Evolutionary conservation across 2,113 vertebrate species (phyloP).

Genomic region (Cyrtonyx montezumae): DNA sequence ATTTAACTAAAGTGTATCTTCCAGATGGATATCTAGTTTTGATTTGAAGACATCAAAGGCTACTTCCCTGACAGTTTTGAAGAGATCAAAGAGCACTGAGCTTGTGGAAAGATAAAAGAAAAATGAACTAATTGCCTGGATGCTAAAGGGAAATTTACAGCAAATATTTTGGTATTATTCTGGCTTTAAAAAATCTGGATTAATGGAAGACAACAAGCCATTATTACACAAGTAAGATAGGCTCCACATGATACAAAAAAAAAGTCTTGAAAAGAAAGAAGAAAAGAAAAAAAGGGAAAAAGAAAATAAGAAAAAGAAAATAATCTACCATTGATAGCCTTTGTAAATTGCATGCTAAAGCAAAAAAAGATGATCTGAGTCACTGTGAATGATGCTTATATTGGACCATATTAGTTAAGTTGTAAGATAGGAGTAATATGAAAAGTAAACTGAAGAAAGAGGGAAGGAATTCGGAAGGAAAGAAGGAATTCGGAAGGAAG

Average conservation of each 20-base stretch:
- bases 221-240: not conserved
- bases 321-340: not conserved
- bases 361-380: not conserved
- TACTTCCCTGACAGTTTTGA: conserved; percentile 66
- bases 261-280: not conserved
- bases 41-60: conserved; percentile 72
- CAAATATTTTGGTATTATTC: conserved; percentile 61
- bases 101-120: conserved; percentile 67
- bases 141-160: conserved; percentile 59
- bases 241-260: not conserved
- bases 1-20: conserved; percentile 59
- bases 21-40: conserved; percentile 73
- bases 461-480: not conserved
- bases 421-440: not conserved
- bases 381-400: not conserved
- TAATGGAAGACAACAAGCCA: conserved; percentile 31
- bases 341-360: not conserved
- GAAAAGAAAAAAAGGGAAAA: not conserved
- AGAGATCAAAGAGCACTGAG: conserved; percentile 58
- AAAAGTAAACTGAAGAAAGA: not conserved
- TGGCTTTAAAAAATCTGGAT: conserved; percentile 47
- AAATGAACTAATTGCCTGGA: conserved; percentile 64
- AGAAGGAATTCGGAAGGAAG: too few species aligned
- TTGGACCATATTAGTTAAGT: not conserved
- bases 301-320: not conserved